Base-by-base conservation (phyloP, 1,140 invertebrate genomes). In the Gonatopus flavifemur region DNA sequence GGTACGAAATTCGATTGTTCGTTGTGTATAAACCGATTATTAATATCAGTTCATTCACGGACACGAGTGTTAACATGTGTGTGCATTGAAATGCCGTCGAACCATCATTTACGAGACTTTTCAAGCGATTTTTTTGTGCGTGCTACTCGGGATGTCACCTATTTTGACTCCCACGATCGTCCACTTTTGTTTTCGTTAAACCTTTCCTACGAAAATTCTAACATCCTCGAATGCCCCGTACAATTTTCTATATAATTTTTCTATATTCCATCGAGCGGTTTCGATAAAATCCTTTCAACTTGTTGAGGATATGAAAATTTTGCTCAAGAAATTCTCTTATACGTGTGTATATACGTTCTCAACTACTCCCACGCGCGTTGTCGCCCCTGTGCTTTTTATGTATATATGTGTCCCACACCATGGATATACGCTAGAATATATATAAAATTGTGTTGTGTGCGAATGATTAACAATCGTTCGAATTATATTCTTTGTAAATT, bases 1-100 rank as follows among this genome's bases (percentile, higher is more conserved):
- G 89, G 89, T 90, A 83, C 47, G 64, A 56, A 55, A 28, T 44
- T 30, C 25, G 41, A 39, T 50, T 13, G 28, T 31, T 10, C 3
- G 10, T 31, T n/a, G 28, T 12, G 13, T 31, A 12, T 31, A 12
- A 12, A 31, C 13, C 28, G 9, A 31, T 31, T 31, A 31, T 12
- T 31, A 3, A 12, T 36, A 15, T n/a, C 33, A 15, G 16, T 36
- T 16, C 15, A 36, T 36, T 36, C 16, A n/a, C 33, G 33, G 6
- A 7, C 12, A 28, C 25, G 6, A 28, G 6, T 28, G 12, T 6
- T 28, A 28, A 40, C 38, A 10, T 15, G 15, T 22, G 22, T 12
- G 28, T 10, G 15, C 13, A 18, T 3, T 10, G n/a, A 15, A 13
- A 25, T 22, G 7, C 10, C 19, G 19, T 21, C 15, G 55, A 28